phyloP scores from a whole-genome alignment of 1,140 invertebrate species.

The Camponotus pennsylvanicus region DNA sequence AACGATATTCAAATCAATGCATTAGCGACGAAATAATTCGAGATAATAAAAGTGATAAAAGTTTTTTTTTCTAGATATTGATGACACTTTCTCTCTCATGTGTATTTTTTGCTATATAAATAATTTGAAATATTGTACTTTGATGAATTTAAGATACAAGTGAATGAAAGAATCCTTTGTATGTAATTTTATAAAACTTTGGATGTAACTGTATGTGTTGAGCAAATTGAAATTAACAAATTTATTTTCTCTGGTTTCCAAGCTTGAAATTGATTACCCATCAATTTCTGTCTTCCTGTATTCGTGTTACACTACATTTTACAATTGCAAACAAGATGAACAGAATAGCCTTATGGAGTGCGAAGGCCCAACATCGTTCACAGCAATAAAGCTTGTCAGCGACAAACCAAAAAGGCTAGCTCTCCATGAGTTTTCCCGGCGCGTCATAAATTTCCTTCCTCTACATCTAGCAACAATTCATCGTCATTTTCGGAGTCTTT shows the following conservation, averaged over 20 bases:
- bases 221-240: background rate
- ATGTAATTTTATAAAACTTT: background rate
- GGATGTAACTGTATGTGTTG: background rate
- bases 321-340: constrained; percentile 50
- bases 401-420: constrained; percentile 50
- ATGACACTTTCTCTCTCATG: background rate
- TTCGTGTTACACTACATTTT: constrained; percentile 7
- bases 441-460: constrained; percentile 58
- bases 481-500: constrained; percentile 57
- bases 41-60: constrained; percentile 6
- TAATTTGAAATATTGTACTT: background rate
- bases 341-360: constrained; percentile 12
- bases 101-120: background rate
- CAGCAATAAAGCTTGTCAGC: constrained; percentile 51
- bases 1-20: background rate
- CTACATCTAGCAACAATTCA: constrained; percentile 61
- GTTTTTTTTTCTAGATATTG: background rate
- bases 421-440: constrained; percentile 23
- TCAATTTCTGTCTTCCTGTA: background rate
- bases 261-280: constrained; percentile 1
- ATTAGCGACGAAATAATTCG: constrained; percentile 34
- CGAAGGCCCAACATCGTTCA: background rate
- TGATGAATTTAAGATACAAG: background rate
- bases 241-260: background rate
- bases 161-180: background rate